Percentiles rank a stretch among this genome's conserved stretches.
These are phyloP conservation scores for Conistra vaccinii DNA, from an alignment of 2,888 invertebrate genomes.

Conservation along the genomic window DNA sequence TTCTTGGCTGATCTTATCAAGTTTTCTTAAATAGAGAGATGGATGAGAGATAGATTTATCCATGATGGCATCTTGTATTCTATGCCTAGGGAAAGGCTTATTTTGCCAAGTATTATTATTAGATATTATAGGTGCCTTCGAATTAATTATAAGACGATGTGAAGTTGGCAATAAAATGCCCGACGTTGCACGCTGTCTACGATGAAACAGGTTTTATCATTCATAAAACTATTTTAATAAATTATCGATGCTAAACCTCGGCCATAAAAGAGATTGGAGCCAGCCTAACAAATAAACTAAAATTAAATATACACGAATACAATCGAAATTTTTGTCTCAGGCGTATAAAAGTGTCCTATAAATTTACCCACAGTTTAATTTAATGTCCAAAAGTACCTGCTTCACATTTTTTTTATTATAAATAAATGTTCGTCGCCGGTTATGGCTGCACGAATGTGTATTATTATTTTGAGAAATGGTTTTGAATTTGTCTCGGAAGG, in stretches of 20 bases:
- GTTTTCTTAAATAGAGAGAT: neutral
- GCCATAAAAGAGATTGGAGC: slow-evolving; percentile 88
- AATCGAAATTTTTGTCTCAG: slow-evolving; percentile 91
- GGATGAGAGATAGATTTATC: neutral
- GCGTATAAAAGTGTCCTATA: slow-evolving; percentile 91
- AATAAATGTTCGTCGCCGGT: slow-evolving; percentile 87
- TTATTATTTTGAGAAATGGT: slow-evolving; percentile 90
- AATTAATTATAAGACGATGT: slow-evolving; percentile 73
- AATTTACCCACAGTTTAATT: slow-evolving; percentile 91
- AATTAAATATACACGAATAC: slow-evolving; percentile 90
- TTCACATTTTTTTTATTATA: slow-evolving; percentile 86
- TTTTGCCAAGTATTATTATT: slow-evolving; percentile 40
- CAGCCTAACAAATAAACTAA: slow-evolving; percentile 90
- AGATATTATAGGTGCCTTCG: slow-evolving; percentile 31
- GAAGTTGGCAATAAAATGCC: slow-evolving; percentile 75
- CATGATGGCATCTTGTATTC: neutral
- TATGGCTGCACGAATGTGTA: slow-evolving; percentile 86
- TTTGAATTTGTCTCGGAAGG: slow-evolving; percentile 84
- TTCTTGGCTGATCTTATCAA: neutral
- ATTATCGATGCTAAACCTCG: slow-evolving; percentile 87
- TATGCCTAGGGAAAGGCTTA: slow-evolving; percentile 1
- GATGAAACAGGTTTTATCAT: slow-evolving; percentile 85
- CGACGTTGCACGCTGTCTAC: slow-evolving; percentile 72
- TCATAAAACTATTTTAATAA: slow-evolving; percentile 90
- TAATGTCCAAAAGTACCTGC: slow-evolving; percentile 90